Evolutionary conservation across 2,888 invertebrate species (phyloP).

Genomic region (Sphaerophoria rueppellii): DNA sequence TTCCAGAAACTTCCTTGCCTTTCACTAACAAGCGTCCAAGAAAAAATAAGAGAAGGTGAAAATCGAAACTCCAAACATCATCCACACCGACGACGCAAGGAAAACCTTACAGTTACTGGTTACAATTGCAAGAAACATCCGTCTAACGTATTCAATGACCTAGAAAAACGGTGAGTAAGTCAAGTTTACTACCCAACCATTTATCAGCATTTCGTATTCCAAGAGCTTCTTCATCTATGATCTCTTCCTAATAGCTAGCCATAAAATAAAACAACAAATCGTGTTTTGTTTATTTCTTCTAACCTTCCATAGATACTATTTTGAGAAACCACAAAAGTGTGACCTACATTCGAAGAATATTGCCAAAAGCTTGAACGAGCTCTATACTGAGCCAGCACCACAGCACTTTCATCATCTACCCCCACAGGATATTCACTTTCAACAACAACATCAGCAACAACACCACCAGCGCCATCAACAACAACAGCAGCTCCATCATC

Average conservation of each 20-base stretch:
- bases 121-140: constrained; percentile 73
- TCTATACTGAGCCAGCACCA: constrained; percentile 79
- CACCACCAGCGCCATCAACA: constrained; percentile 45
- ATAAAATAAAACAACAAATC: not conserved
- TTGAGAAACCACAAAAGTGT: constrained; percentile 80
- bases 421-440: constrained; percentile 73
- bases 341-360: constrained; percentile 80
- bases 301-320: constrained; percentile 78
- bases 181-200: constrained; percentile 35
- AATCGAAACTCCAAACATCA: constrained; percentile 77
- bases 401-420: constrained; percentile 64
- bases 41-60: constrained; percentile 78
- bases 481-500: constrained; percentile 33
- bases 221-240: not conserved
- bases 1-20: constrained; percentile 80
- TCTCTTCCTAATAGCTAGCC: not conserved
- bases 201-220: constrained; percentile 20
- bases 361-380: constrained; percentile 81
- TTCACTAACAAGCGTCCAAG: constrained; percentile 77
- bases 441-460: constrained; percentile 54
- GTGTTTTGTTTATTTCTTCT: not conserved
- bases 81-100: constrained; percentile 63
- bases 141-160: constrained; percentile 61
- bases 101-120: constrained; percentile 76
- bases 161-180: constrained; percentile 71